A percentile compares a stretch with the other conserved stretches of the same genome.
Conservation (phyloP, 2,113 vertebrate species). For the Oncorhynchus tshawytscha region DNA sequence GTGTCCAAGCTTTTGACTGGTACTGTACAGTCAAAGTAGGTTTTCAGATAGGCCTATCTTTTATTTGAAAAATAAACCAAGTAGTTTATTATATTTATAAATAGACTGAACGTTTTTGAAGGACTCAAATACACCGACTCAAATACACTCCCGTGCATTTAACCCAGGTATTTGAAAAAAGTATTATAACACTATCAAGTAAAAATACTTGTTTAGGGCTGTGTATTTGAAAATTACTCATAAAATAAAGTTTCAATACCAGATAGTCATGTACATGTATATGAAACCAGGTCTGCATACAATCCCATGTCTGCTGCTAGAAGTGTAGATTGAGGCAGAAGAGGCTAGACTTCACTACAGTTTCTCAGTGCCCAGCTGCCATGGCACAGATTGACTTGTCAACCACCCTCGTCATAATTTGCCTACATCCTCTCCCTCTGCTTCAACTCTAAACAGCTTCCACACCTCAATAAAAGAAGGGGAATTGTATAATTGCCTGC, state of each 20-base stretch:
- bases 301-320: neutral
- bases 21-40: too few species aligned
- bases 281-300: too few species aligned
- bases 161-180: too few species aligned
- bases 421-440: constrained; percentile 6
- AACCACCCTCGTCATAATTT: constrained; percentile 38
- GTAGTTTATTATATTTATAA: too few species aligned
- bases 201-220: too few species aligned
- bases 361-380: constrained; percentile 46
- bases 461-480: neutral
- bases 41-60: neutral
- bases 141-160: neutral
- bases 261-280: too few species aligned
- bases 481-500: neutral
- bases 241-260: too few species aligned
- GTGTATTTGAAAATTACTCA: too few species aligned
- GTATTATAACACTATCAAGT: too few species aligned
- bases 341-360: neutral
- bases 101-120: neutral
- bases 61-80: neutral
- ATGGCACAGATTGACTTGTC: constrained; percentile 47
- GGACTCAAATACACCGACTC: neutral
- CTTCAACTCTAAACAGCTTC: neutral
- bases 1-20: too few species aligned
- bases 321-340: constrained; percentile 20